Conservation (phyloP, 2,888 invertebrate genomes). For the Microctonus aethiopoides region DNA sequence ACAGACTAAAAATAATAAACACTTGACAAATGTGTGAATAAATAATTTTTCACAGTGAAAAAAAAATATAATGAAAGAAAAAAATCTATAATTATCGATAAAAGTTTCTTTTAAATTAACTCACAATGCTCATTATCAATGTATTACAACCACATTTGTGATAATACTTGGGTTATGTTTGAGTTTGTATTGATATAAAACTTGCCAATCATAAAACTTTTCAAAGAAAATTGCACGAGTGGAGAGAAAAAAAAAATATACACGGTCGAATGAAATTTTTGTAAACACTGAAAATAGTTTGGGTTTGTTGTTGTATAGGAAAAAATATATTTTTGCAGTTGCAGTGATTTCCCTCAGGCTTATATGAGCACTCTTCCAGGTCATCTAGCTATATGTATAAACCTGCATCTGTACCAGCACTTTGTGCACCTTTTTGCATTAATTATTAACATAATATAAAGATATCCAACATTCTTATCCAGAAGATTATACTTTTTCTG, state of each 20-base stretch:
- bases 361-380: neutral
- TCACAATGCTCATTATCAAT: neutral
- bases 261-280: neutral
- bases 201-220: neutral
- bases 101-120: too few species aligned
- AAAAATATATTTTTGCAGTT: neutral
- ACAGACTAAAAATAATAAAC: neutral
- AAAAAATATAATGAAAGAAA: too few species aligned
- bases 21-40: too few species aligned
- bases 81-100: too few species aligned
- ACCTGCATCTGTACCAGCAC: too few species aligned
- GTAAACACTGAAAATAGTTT: neutral
- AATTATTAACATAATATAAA: constrained; percentile 5
- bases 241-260: neutral
- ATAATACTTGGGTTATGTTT: neutral
- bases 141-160: neutral
- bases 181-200: neutral
- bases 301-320: neutral
- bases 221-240: neutral
- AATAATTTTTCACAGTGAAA: too few species aligned
- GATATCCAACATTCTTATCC: too few species aligned
- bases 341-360: constrained; percentile 21
- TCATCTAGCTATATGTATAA: neutral
- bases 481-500: too few species aligned
- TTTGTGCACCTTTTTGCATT: neutral